These are phyloP conservation scores for Drosophila parabipectinata DNA, from an alignment of 1,140 invertebrate genomes.

Conservation along the genomic window DNA sequence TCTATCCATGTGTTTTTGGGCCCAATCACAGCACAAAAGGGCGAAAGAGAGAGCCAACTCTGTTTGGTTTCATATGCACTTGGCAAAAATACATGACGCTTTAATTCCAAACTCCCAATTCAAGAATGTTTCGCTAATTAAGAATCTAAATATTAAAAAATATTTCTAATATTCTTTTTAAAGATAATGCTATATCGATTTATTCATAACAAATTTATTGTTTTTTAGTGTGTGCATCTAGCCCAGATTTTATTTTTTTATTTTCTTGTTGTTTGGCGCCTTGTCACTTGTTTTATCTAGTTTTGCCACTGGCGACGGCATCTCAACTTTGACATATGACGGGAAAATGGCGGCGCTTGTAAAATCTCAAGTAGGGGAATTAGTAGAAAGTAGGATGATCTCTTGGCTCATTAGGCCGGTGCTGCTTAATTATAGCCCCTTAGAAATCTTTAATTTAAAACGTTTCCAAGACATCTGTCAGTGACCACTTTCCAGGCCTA, in stretches of 20 bases:
- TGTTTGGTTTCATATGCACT: slow-evolving; percentile 9
- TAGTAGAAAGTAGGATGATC: background rate
- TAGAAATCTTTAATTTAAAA: slow-evolving; percentile 37
- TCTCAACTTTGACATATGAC: slow-evolving; percentile 53
- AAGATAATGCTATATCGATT: too few species aligned
- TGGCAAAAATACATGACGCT: background rate
- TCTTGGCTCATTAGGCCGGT: slow-evolving; percentile 26
- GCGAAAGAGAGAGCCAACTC: slow-evolving; percentile 34
- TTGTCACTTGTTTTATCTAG: slow-evolving; percentile 31
- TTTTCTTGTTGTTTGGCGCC: slow-evolving; percentile 26
- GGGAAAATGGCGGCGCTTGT: slow-evolving; percentile 12
- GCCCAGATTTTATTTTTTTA: background rate
- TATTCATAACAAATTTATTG: too few species aligned
- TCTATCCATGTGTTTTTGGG: slow-evolving; percentile 60
- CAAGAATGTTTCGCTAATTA: too few species aligned
- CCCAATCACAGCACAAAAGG: slow-evolving; percentile 63
- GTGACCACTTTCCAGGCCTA: slow-evolving; percentile 49
- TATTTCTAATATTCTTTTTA: too few species aligned
- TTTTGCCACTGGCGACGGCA: slow-evolving; percentile 39
- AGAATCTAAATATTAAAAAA: too few species aligned
- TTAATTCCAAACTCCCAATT: background rate
- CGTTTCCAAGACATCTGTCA: slow-evolving; percentile 30
- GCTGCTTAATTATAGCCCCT: slow-evolving; percentile 46
- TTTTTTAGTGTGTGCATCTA: slow-evolving; percentile 5
- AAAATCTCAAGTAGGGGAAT: background rate